Base-by-base conservation (phyloP, 1,140 invertebrate genomes). In the Cydia splendana region DNA sequence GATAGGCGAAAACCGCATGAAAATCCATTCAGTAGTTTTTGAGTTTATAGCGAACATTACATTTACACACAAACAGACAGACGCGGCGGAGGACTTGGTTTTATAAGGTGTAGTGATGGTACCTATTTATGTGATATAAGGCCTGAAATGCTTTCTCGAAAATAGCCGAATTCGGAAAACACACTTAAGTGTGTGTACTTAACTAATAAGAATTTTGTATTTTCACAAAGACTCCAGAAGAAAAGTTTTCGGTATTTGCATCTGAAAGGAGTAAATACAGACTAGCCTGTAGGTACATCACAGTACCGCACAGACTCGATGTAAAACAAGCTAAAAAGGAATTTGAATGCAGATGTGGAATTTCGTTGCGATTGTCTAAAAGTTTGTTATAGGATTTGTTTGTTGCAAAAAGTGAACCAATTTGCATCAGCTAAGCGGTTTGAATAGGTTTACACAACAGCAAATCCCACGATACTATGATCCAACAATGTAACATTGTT, bases 201-300 rank as follows among this genome's bases (percentile, higher is more conserved):
- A n/a, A 18, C 51, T 53, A 13, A 48, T n/a, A 53, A 24, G 2
- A 24, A 81, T 82, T 80, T 82, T 76, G 78, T 75, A 10, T 83
- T 83, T 85, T 85, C 83, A 84, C 82, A 86, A 85, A 84, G 79
- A 76, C 71, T 69, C 75, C 65, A 74, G 78, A 81, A 80, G 75
- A 81, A 85, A 84, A 73, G 65, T 38, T 38, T 57, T 77, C 79
- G 78, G 85, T 85, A 85, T 87, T 87, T 86, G 84, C 86, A 87
- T 87, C 79, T 82, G 78, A 86, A 87, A 86, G 80, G 80, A 77
- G 76, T 78, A 77, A 76, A 78, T 82, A 78, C 76, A 77, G 83
- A 86, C 83, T 53, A 53, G 51, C 51, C 51, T n/a, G n/a, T 53
- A 62, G 20, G 57, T 62, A 20, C 20, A 62, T 24, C 57, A 38